Evolutionary conservation across 2,888 invertebrate species (phyloP).

Genomic region (Leptopterna dolabrata): DNA sequence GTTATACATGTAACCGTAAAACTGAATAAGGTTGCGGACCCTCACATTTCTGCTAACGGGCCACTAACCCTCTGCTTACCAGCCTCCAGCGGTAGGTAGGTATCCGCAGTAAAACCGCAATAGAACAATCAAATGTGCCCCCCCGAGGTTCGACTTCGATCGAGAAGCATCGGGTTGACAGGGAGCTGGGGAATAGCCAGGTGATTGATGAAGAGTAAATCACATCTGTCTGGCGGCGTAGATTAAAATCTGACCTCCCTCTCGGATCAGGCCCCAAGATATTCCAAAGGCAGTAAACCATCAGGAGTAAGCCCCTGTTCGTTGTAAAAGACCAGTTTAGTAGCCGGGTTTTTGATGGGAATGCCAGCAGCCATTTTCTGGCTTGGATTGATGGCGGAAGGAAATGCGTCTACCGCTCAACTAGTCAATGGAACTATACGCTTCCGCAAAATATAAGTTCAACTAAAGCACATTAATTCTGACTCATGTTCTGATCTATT

Average conservation of each 20-base stretch:
- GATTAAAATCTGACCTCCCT: background rate
- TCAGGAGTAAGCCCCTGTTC: background rate
- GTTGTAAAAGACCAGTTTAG: background rate
- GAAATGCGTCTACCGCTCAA: no score
- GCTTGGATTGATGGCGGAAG: background rate
- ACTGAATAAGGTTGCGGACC: no score
- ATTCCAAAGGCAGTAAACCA: background rate
- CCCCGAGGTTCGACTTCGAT: background rate
- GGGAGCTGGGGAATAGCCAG: background rate
- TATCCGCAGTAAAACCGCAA: no score
- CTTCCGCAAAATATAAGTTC: no score
- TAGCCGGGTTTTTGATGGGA: background rate
- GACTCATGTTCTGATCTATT: no score
- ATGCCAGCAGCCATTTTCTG: background rate
- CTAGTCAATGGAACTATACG: no score
- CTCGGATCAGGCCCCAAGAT: background rate
- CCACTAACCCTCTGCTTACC: no score
- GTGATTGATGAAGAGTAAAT: constrained; percentile 1
- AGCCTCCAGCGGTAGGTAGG: no score
- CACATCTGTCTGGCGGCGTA: background rate
- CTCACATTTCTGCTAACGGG: no score
- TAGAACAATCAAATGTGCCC: no score
- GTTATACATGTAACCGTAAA: no score
- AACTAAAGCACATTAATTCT: no score
- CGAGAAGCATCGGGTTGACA: background rate